Evolutionary conservation across 2,888 invertebrate genomes (phyloP), one percentile per base, ranked within the genome.

Genomic region (Callimorpha dominula): DNA sequence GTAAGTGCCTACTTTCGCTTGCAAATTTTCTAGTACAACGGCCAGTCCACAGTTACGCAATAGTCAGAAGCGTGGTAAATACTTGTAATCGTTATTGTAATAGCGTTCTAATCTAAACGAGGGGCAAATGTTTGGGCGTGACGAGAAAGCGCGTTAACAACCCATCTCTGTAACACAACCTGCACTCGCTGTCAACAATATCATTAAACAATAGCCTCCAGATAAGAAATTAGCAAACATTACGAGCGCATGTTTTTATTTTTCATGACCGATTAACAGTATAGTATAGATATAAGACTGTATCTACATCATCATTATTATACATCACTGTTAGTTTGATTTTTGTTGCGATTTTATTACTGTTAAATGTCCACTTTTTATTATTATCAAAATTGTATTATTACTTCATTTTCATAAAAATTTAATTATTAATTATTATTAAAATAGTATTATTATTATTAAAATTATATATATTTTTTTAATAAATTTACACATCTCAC

Each of bases 1-100:
- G 79, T 82, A 79, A 65, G 82, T 84, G 81, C 82, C 84, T 87
- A 93, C 94, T 94, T 94, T 94, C 94, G 94, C 92, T 91, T 86
- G 92, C 92, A 88, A 92, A 91, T 93, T 93, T 90, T 93, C 90
- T 91, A 87, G 84, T 88, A 87, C 87, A 85, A 81, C 85, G 78
- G 78, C 79, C 82, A 83, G 78, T 82, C 76, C 76, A 73, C 69
- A 73, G 84, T 91, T 92, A 81, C 86, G 91, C 85, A 92, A 91
- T 83, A 83, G 79, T 85, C 83, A 87, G 87, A 88, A 90, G 86
- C 87, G 87, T 88, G 81, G 88, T 90, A 92, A 91, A 91, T 87
- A 88, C 86, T 91, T 89, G 90, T 90, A 91, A 92, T 92, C 92
- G 91, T 93, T 90, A 92, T 92, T 93, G 89, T 91, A 91, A 93